Percentiles rank a stretch among this genome's conserved stretches.
phyloP scores from a whole-genome alignment of 2,888 invertebrate genomes.

The Pomacea canaliculata region DNA sequence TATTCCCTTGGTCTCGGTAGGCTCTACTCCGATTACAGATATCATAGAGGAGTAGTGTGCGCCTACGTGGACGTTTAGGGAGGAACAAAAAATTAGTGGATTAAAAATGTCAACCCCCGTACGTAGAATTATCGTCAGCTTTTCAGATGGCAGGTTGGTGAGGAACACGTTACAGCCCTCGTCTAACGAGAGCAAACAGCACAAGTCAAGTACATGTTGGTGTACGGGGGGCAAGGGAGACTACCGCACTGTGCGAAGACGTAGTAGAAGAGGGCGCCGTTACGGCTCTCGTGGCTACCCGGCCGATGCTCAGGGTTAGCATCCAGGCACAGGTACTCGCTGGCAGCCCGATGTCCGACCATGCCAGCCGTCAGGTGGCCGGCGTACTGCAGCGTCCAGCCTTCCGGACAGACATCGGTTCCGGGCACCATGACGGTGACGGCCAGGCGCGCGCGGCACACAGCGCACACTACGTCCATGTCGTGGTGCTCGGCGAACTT shows the following conservation, averaged over 20 bases:
- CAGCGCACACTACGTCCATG: slow-evolving; percentile 22
- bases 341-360: slow-evolving; percentile 13
- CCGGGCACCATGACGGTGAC: slow-evolving; percentile 24
- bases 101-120: no score
- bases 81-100: no score
- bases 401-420: slow-evolving; percentile 16
- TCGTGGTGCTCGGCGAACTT: slow-evolving; percentile 24
- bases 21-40: no score
- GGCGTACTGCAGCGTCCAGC: slow-evolving; percentile 9
- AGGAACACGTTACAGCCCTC: no score
- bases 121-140: no score
- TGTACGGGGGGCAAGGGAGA: slow-evolving; percentile 18
- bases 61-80: no score
- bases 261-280: slow-evolving; percentile 20
- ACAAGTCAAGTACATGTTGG: slow-evolving; percentile 13
- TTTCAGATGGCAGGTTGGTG: no score
- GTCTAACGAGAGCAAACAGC: slow-evolving; percentile 18
- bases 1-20: no score
- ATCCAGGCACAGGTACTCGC: slow-evolving; percentile 21
- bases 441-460: slow-evolving; percentile 5
- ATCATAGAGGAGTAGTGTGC: no score
- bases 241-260: slow-evolving; percentile 14
- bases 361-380: slow-evolving; percentile 23
- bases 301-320: not conserved
- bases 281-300: slow-evolving; percentile 5